A percentile compares a stretch with the other conserved stretches of the same genome.
phyloP scores from a whole-genome alignment of 2,113 vertebrate species.

The Bubalus kerabau region DNA sequence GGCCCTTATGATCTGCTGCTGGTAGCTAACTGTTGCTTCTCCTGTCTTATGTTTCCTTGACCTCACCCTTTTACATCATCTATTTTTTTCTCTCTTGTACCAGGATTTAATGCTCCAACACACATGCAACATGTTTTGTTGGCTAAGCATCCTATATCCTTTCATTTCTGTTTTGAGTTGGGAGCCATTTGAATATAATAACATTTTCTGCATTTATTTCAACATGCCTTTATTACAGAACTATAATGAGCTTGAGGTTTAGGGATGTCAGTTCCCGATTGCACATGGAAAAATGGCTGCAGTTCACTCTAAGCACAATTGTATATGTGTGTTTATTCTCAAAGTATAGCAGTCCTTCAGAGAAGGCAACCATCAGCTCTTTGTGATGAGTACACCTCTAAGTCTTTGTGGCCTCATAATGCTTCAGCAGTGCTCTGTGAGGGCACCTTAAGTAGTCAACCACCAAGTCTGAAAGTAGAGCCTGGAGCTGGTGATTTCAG shows the following conservation, averaged over 20 bases:
- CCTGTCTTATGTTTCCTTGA: background rate
- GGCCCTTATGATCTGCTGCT: background rate
- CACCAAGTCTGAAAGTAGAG: background rate
- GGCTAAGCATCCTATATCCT: background rate
- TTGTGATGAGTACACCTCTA: background rate
- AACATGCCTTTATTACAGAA: background rate
- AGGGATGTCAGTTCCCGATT: background rate
- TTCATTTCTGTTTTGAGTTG: background rate
- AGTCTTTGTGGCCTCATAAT: background rate
- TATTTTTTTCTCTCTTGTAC: background rate
- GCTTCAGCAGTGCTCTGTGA: background rate
- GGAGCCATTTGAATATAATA: background rate
- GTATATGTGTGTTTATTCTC: background rate
- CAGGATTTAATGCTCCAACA: background rate
- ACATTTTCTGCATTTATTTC: background rate
- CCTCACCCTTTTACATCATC: background rate
- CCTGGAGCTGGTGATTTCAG: background rate
- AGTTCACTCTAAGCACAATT: background rate
- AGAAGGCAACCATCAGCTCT: too few species aligned
- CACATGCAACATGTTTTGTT: background rate
- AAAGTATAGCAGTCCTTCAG: background rate
- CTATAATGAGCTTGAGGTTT: background rate
- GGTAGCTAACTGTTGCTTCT: background rate
- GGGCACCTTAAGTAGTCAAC: fast-evolving
- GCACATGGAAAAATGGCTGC: background rate